phyloP scores from a whole-genome alignment of 2,888 invertebrate genomes.

The Lycocerus yunnanus region DNA sequence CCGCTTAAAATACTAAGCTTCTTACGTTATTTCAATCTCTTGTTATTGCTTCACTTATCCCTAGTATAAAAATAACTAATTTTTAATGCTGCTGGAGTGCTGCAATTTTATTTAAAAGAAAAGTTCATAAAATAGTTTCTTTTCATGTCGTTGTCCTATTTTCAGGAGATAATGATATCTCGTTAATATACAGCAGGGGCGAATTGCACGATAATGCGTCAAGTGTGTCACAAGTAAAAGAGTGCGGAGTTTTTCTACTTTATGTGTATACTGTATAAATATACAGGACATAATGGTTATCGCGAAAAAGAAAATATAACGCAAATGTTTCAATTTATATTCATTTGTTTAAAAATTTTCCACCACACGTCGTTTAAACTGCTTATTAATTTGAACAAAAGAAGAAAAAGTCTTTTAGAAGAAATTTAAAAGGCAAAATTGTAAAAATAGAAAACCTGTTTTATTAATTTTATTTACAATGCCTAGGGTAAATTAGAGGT shows the following conservation, averaged over 20 bases:
- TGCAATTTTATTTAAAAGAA: background rate
- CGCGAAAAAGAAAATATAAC: background rate
- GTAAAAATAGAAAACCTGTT: background rate
- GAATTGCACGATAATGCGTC: background rate
- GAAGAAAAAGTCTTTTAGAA: background rate
- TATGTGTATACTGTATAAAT: background rate
- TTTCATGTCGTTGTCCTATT: background rate
- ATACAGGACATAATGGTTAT: background rate
- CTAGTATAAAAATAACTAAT: background rate
- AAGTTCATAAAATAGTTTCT: background rate
- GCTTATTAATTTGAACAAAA: background rate
- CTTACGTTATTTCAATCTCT: background rate
- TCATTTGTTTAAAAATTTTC: background rate
- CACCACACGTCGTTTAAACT: background rate
- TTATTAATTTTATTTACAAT: background rate
- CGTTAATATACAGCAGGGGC: background rate
- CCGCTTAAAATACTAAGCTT: conserved; percentile 3
- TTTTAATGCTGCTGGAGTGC: background rate
- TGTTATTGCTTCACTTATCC: background rate
- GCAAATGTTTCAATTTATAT: background rate
- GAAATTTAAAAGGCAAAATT: background rate
- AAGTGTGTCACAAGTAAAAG: background rate
- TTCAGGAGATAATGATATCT: background rate
- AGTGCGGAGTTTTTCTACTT: background rate
- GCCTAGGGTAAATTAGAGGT: no score